phyloP scores from a whole-genome alignment of 1,140 invertebrate genomes.

The Pseudomyrmex gracilis region DNA sequence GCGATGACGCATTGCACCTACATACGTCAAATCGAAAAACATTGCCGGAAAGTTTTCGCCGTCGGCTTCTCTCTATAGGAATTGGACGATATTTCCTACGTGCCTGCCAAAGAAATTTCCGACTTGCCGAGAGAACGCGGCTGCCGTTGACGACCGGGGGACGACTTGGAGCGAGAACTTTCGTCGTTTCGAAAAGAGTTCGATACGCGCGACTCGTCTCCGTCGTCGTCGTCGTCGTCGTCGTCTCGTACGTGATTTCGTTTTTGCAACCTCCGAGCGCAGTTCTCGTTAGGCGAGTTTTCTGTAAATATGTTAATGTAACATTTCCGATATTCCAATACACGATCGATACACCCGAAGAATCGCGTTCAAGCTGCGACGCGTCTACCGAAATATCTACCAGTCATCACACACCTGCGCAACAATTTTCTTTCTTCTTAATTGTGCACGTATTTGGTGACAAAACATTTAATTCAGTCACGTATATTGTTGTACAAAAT shows the following conservation, averaged over 20 bases:
- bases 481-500: background rate
- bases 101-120: slow-evolving; percentile 57
- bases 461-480: background rate
- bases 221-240: slow-evolving; percentile 4
- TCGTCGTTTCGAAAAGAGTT: slow-evolving; percentile 39
- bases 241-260: slow-evolving; percentile 39
- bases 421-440: background rate
- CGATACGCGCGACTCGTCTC: slow-evolving; percentile 39
- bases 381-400: background rate
- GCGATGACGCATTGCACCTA: slow-evolving; percentile 8
- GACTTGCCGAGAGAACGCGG: slow-evolving; percentile 45
- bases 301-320: slow-evolving; percentile 11
- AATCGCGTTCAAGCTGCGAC: background rate
- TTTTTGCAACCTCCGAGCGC: slow-evolving; percentile 8
- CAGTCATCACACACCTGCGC: background rate
- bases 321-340: slow-evolving; percentile 5
- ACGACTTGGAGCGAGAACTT: slow-evolving; percentile 35
- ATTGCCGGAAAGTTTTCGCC: slow-evolving; percentile 49
- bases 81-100: slow-evolving; percentile 52
- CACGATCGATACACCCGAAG: background rate
- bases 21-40: slow-evolving; percentile 50
- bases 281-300: slow-evolving; percentile 32
- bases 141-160: slow-evolving; percentile 40
- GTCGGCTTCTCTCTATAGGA: slow-evolving; percentile 6
- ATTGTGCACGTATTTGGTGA: background rate